Conservation (phyloP, 2,113 vertebrate species). For the Myodes glareolus region DNA sequence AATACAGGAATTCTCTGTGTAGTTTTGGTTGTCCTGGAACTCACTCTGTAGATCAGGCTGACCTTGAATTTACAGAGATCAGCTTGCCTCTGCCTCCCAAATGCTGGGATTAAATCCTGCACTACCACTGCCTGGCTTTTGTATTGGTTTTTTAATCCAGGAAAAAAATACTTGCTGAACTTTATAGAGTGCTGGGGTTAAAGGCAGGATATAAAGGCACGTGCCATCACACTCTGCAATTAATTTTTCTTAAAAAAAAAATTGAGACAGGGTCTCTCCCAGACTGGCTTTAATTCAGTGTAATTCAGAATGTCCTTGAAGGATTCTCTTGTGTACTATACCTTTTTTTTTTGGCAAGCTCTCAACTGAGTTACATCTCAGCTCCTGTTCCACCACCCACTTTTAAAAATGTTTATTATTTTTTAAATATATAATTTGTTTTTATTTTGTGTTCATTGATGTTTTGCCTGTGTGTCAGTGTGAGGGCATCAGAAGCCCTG, state of each 20-base stretch:
- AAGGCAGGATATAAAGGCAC: background rate
- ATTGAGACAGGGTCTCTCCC: background rate
- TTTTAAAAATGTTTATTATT: background rate
- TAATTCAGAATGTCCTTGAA: background rate
- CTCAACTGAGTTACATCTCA: background rate
- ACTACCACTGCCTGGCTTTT: background rate
- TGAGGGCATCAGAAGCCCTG: background rate
- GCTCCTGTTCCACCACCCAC: background rate
- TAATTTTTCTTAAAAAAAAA: background rate
- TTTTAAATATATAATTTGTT: background rate
- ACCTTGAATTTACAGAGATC: background rate
- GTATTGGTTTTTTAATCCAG: background rate
- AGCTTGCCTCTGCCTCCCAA: background rate
- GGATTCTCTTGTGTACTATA: background rate
- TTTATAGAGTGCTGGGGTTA: slow-evolving; percentile 19
- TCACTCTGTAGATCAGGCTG: background rate
- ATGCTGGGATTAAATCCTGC: background rate
- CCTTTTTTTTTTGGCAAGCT: background rate
- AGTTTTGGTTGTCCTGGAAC: background rate
- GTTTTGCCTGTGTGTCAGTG: background rate
- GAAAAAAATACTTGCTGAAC: background rate
- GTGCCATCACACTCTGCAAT: background rate
- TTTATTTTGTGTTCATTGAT: background rate
- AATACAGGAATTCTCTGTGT: background rate
- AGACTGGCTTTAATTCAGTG: background rate